These are phyloP conservation scores for Metridium senile DNA, from an alignment of 92 coral and sea anemone species.

Conservation along the genomic window DNA sequence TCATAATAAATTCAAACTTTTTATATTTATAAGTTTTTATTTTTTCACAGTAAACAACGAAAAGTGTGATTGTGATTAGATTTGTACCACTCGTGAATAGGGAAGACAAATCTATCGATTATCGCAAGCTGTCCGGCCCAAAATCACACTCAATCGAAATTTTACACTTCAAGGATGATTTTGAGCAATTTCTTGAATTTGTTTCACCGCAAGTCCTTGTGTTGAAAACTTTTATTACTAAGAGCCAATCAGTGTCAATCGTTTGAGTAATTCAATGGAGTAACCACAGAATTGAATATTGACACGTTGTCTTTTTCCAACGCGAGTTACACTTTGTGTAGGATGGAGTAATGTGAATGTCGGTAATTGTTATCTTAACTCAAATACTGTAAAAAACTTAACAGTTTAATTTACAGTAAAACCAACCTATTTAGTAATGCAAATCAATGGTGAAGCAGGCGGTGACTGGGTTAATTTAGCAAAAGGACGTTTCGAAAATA, in stretches of 20 bases:
- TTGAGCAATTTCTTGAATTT: not conserved
- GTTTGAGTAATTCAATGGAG: not conserved
- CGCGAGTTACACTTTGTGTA: not conserved
- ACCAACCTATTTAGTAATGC: not conserved
- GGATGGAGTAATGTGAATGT: not conserved
- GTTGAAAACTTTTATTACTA: not conserved
- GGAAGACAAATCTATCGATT: not conserved
- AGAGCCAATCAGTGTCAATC: not conserved
- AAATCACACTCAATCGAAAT: conserved; percentile 5
- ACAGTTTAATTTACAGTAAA: not conserved
- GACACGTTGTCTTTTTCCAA: not conserved
- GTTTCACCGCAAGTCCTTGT: not conserved
- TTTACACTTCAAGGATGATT: conserved; percentile 1
- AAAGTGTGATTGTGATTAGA: not conserved
- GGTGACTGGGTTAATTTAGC: no score
- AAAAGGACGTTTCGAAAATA: no score
- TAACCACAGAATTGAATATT: not conserved
- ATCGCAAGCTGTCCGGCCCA: not conserved
- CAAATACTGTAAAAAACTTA: not conserved
- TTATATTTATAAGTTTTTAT: not conserved
- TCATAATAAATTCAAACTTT: not conserved
- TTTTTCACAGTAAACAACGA: conserved; percentile 7
- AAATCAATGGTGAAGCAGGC: not conserved
- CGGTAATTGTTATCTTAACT: not conserved
- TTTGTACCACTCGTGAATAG: not conserved